phyloP scores from a whole-genome alignment of 2,888 invertebrate species.

The Agriopis leucophaearia region DNA sequence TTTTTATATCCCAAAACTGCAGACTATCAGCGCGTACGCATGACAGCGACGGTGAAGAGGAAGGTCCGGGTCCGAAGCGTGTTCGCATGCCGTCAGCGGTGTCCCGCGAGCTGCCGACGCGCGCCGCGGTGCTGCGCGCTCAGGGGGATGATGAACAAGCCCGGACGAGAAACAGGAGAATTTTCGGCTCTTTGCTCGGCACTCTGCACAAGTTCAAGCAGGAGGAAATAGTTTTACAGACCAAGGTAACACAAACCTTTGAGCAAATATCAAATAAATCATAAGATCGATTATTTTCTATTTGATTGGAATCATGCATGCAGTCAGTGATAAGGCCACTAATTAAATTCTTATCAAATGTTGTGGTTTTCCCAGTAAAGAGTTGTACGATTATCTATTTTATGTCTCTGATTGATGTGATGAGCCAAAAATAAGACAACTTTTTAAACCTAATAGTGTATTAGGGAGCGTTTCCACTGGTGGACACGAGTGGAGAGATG shows the following conservation, averaged over 20 bases:
- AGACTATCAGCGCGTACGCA: slow-evolving; percentile 76
- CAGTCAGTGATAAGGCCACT: background rate
- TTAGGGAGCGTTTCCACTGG: too few relatives aligned
- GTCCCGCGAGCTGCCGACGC: slow-evolving; percentile 93
- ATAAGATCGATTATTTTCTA: too few relatives aligned
- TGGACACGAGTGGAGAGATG: too few relatives aligned
- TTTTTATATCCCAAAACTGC: slow-evolving; percentile 4
- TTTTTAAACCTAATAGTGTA: too few relatives aligned
- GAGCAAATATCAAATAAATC: too few relatives aligned
- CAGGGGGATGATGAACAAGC: slow-evolving; percentile 94
- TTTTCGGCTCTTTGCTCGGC: slow-evolving; percentile 98
- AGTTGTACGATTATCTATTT: too few relatives aligned
- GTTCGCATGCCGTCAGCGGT: slow-evolving; percentile 89
- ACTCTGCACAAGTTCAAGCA: slow-evolving; percentile 98
- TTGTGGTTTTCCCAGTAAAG: background rate
- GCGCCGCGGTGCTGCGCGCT: slow-evolving; percentile 86
- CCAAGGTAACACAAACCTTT: slow-evolving; percentile 82
- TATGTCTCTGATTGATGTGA: too few relatives aligned
- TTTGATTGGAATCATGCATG: too few relatives aligned
- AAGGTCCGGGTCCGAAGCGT: slow-evolving; percentile 68
- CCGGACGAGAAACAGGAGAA: slow-evolving; percentile 94
- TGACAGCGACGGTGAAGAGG: slow-evolving; percentile 84
- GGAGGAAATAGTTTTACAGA: slow-evolving; percentile 95
- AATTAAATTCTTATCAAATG: background rate
- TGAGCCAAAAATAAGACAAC: too few relatives aligned